A percentile compares a stretch with the other conserved stretches of the same genome.
Conservation (phyloP, 1,140 invertebrate species). For the Hydropsyche tenuis region DNA sequence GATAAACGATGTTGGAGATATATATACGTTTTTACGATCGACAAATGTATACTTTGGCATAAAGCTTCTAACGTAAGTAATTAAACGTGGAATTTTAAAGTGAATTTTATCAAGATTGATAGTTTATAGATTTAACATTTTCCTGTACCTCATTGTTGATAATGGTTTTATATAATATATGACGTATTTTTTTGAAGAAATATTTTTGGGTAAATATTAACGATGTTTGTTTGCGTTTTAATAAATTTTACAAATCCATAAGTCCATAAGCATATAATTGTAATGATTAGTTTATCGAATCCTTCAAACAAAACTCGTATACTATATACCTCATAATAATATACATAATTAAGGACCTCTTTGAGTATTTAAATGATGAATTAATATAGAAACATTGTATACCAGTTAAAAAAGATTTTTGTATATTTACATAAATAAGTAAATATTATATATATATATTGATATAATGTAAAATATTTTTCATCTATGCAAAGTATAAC, state of each 20-base stretch:
- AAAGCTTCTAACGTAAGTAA: conserved; percentile 24
- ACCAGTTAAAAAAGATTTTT: background rate
- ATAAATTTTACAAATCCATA: conserved; percentile 28
- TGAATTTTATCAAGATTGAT: conserved; percentile 33
- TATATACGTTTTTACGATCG: background rate
- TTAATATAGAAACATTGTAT: conserved; percentile 1
- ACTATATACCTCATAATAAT: conserved; percentile 26
- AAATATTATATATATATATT: no score
- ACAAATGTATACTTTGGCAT: conserved; percentile 36
- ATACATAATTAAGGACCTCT: conserved; percentile 14
- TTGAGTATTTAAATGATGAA: conserved; percentile 1
- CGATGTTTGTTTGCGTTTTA: conserved; percentile 20
- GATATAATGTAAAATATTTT: no score
- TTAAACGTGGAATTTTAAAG: conserved; percentile 22
- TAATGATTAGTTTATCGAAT: conserved; percentile 4
- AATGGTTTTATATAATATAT: conserved; percentile 38
- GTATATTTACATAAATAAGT: no score
- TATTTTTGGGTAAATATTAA: conserved; percentile 33
- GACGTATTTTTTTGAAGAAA: conserved; percentile 34
- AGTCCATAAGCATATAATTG: conserved; percentile 27
- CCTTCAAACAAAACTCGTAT: conserved; percentile 17
- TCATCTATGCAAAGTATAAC: no score
- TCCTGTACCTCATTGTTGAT: conserved; percentile 47
- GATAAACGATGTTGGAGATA: no score
- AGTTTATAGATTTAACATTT: conserved; percentile 43